Conservation (phyloP, 2,113 vertebrate species). For the Ellobius talpinus region DNA sequence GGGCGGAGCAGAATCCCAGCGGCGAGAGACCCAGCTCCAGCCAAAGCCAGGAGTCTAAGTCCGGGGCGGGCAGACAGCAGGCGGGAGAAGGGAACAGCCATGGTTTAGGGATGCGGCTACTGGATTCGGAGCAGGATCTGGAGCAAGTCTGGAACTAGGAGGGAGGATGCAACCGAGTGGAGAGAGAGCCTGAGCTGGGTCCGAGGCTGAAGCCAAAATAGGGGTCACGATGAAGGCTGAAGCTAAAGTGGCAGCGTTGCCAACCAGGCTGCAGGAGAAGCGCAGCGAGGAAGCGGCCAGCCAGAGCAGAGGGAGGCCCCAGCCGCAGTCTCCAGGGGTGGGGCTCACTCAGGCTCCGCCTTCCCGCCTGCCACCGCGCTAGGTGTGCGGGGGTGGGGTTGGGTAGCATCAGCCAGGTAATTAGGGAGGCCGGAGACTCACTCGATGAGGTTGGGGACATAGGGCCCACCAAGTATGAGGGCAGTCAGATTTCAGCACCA, state of each 20-base stretch:
- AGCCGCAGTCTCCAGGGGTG: constrained; percentile 79
- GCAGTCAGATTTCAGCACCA: constrained; percentile 79
- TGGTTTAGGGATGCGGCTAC: constrained; percentile 75
- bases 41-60: constrained; percentile 91
- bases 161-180: constrained; percentile 35
- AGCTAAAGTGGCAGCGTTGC: not conserved
- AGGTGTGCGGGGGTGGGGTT: constrained; percentile 59
- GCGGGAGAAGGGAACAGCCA: constrained; percentile 94
- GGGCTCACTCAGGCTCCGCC: constrained; percentile 75
- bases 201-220: constrained; percentile 32
- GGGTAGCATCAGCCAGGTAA: constrained; percentile 45
- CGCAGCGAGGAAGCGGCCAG: constrained; percentile 77
- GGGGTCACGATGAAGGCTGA: constrained; percentile 52
- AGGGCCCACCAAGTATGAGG: constrained; percentile 13
- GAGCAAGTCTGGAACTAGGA: constrained; percentile 32
- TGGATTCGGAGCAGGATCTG: constrained; percentile 41
- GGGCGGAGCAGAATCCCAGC: constrained; percentile 91
- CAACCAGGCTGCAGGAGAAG: constrained; percentile 65
- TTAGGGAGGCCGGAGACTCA: not conserved
- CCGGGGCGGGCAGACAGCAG: constrained; percentile 88
- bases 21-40: constrained; percentile 93
- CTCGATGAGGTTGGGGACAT: not conserved
- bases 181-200: not conserved
- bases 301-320: constrained; percentile 52
- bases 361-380: constrained; percentile 35